Base-by-base conservation (phyloP, 2,797 vertebrate genomes). In the Channallabes apus region DNA sequence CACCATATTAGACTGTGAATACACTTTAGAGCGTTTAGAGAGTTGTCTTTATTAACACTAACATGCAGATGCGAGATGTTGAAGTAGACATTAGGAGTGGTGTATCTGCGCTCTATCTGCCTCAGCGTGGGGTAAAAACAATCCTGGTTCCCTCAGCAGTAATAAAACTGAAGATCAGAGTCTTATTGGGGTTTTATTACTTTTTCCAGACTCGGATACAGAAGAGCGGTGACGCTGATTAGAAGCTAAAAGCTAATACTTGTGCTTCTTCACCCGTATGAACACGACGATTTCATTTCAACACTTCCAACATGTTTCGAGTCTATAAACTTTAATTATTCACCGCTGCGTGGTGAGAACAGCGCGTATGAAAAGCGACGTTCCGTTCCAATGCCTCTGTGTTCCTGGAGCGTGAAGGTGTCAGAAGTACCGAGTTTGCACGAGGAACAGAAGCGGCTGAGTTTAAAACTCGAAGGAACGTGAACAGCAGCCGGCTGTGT, bases 201-300 rank as follows among this genome's bases (percentile, higher is more conserved):
- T 41, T 32, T 65, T 11, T 9, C 35, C 67, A 38, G 18, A 11
- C 18, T 35, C 67, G 1, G 32, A 35, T 38, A 38, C 8, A 20
- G 67, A 69, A 20, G 32, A 46, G 38, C 69, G 2, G 4, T 72
- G 69, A 72, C 12, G 22, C 38, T 72, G 38, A 72, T 72, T n/a
- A 46, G 38, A 46, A 46, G 69, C 69, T 71, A 41, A 71, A 41
- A 71, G 68, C 20, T 72, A 46, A 72, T 72, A 46, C 38, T n/a
- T 1, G 3, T 72, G 38, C 38, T 46, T n/a, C 38, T 14, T 72
- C 69, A 46, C 41, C 69, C 69, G 14, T 46, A 24, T 46, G 38
- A 51, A 14, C 20, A 1, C 68, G 38, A 35, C 2, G 32, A 69
- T 38, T 69, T 69, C 35, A 24, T n/a, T 41, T 41, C 24, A 22